Percentiles rank a stretch among this genome's conserved stretches.
phyloP scores from a whole-genome alignment of 2,113 vertebrate genomes.

The Burhinus oedicnemus region DNA sequence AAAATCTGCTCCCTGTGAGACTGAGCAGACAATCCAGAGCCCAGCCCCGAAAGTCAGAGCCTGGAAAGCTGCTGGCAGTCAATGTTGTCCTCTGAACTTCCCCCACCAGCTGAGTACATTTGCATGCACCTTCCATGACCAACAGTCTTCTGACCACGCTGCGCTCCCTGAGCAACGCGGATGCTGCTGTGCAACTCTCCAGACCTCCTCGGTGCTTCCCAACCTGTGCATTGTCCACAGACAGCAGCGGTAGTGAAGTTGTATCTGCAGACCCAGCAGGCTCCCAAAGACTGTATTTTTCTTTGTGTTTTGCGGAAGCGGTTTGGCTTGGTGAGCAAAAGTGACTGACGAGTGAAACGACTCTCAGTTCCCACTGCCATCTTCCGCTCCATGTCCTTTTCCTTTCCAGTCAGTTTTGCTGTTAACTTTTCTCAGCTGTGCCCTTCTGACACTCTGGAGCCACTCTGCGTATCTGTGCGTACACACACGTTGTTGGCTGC shows the following conservation, averaged over 20 bases:
- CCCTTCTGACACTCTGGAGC: background rate
- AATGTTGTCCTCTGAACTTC: accelerated
- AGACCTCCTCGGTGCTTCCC: background rate
- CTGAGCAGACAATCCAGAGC: background rate
- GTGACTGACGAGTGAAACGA: background rate
- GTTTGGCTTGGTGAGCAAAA: background rate
- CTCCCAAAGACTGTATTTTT: background rate
- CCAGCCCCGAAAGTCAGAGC: background rate
- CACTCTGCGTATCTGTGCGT: accelerated
- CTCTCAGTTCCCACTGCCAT: background rate
- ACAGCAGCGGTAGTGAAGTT: background rate
- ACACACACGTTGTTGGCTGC: accelerated
- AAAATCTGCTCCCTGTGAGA: background rate
- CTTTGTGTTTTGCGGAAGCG: background rate
- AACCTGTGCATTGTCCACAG: background rate
- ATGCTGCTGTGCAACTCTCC: background rate
- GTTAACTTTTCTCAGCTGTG: background rate
- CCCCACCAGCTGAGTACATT: background rate
- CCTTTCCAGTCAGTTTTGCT: background rate
- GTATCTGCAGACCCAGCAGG: background rate
- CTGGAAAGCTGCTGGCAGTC: background rate
- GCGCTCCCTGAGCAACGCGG: accelerated
- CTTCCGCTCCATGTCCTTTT: background rate
- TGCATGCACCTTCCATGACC: background rate
- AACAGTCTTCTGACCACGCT: accelerated